Base-by-base conservation (phyloP, 30 jellyfish, hydroid and myxozoan genomes). In the Nemopilema nomurai region DNA sequence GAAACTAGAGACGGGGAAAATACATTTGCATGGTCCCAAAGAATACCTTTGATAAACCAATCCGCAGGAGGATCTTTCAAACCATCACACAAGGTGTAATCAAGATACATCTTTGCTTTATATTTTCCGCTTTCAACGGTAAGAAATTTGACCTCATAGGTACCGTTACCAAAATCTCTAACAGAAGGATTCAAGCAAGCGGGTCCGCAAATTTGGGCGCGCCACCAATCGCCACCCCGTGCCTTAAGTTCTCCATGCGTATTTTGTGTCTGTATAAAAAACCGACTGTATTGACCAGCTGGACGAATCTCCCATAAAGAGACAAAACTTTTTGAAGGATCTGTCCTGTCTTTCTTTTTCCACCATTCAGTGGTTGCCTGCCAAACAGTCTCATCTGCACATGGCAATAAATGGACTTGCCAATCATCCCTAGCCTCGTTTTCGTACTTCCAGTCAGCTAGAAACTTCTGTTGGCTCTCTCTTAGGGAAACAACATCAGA, bases 61-160 rank as follows among this genome's bases (percentile, higher is more conserved):
- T 90, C 92, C 16, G 68, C 87, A 1, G 99, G 99, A 0, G 99
- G 99, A 32, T 95, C 97, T 67, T 89, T 90, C 6, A 95, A 75
- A 0, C 99, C 99, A 85, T 87, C 99, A 76, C 99, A 95, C 28
- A 95, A 68, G 0, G 99, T 90, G 67, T 95, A 95, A 81, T 95
- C 99, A 62, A 95, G 84, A 28, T 71, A 66, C 24, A 90, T 77
- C 50, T 70, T 49, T 22, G 91, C 95, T 8, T 29, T 21, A 71
- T 95, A 95, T 18, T 30, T 66, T 18, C 99, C 99, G 28, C 81
- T 51, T 52, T 82, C 96, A 53, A 90, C 51, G 22, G 87, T 89
- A 9, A 95, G 76, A 83, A 95, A 95, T 62, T 84, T 81, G 50
- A 95, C 96, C 70, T 95, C 97, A 63, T 95, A 95, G 8, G 97